Conservation (phyloP, 2,113 vertebrate species). For the Campylomormyrus numenius region DNA sequence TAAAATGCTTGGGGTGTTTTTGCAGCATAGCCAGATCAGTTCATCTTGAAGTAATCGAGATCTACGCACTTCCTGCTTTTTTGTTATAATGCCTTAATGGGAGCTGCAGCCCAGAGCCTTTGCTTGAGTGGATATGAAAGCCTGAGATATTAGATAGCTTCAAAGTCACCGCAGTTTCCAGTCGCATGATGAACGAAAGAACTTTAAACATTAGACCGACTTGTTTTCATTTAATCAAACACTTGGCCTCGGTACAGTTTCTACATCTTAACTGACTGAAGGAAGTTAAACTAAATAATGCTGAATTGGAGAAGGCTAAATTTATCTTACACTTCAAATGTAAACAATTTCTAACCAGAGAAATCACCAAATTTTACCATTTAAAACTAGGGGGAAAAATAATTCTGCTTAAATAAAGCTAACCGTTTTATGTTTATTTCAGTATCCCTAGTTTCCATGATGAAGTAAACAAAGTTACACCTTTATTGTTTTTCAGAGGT, state of each 20-base stretch:
- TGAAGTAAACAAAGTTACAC: neutral
- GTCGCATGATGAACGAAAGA: neutral
- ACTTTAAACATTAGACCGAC: neutral
- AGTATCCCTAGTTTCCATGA: neutral
- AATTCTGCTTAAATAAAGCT: neutral
- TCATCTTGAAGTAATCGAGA: neutral
- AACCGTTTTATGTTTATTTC: neutral
- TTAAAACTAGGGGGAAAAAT: neutral
- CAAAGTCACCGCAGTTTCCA: conserved; percentile 12
- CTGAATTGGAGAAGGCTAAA: neutral
- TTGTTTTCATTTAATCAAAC: conserved; percentile 12
- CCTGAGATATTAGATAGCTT: conserved; percentile 1
- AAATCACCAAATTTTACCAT: neutral
- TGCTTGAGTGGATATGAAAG: neutral
- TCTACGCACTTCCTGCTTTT: conserved; percentile 10
- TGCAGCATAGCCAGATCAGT: neutral
- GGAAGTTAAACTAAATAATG: neutral
- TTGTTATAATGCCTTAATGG: neutral
- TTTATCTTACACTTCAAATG: neutral
- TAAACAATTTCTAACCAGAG: neutral
- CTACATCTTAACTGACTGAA: neutral
- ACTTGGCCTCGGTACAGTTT: neutral
- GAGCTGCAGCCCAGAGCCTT: neutral
- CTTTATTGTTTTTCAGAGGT: neutral
- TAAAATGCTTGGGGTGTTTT: neutral